phyloP scores from a whole-genome alignment of 2,797 vertebrate genomes.

The Pipistrellus kuhlii region DNA sequence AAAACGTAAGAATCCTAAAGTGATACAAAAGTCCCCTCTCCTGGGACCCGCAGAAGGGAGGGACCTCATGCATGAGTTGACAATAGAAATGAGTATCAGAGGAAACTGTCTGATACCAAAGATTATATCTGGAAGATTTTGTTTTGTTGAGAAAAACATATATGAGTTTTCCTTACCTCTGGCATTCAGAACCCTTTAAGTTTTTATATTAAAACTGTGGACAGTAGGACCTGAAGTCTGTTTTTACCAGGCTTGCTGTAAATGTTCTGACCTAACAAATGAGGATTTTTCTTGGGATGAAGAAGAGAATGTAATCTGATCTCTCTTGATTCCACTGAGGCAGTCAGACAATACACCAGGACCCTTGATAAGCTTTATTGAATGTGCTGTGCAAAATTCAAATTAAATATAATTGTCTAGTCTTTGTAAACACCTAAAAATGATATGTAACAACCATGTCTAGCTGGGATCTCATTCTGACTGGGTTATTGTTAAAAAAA shows the following conservation, averaged over 20 bases:
- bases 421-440: not conserved
- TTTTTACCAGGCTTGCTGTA: not conserved
- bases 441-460: not conserved
- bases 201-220: not conserved
- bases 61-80: not conserved
- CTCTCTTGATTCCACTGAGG: not conserved
- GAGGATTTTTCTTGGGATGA: not conserved
- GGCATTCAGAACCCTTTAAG: not conserved
- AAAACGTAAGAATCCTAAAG: not conserved
- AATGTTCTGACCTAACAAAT: not conserved
- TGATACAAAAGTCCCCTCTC: not conserved
- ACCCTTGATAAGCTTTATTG: not conserved
- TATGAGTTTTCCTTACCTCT: not conserved
- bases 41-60: not conserved
- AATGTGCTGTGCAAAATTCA: not conserved
- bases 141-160: not conserved
- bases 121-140: not conserved
- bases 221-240: not conserved
- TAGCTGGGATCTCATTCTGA: not conserved
- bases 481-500: not conserved
- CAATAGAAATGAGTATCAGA: not conserved
- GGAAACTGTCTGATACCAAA: slow-evolving; percentile 10
- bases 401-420: not conserved
- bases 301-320: not conserved
- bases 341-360: not conserved